These are phyloP conservation scores for Lagodon rhomboides DNA, from an alignment of 2,797 vertebrate genomes.

Conservation along the genomic window DNA sequence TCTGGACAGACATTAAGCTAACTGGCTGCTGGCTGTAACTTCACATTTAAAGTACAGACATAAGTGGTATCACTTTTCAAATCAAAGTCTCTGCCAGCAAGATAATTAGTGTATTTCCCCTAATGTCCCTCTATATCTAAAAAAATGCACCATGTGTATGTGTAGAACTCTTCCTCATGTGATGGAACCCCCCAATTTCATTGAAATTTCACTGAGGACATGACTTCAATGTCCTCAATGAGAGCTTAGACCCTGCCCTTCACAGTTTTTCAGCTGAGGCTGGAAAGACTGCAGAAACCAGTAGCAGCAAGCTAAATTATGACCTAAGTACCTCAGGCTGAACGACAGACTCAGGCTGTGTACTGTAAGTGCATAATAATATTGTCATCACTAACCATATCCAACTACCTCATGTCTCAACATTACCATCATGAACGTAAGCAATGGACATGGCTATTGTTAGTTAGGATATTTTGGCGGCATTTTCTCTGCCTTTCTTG, in stretches of 20 bases:
- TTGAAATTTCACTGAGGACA: not conserved
- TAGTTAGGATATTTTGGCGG: too few species aligned
- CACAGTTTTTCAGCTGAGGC: not conserved
- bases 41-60: not conserved
- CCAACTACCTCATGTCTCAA: too few species aligned
- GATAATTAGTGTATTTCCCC: not conserved
- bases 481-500: too few species aligned
- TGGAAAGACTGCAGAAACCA: too few species aligned
- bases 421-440: too few species aligned
- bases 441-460: too few species aligned
- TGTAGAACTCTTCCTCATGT: not conserved
- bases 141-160: not conserved
- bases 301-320: too few species aligned
- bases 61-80: not conserved
- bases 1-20: not conserved
- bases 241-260: not conserved
- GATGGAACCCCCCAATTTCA: not conserved
- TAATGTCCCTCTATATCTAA: not conserved
- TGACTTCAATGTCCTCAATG: not conserved
- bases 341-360: too few species aligned
- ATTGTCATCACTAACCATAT: too few species aligned
- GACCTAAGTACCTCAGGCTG: too few species aligned
- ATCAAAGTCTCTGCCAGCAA: not conserved
- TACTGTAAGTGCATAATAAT: too few species aligned
- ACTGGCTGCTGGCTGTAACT: slow-evolving; percentile 1